Evolutionary conservation across 2,888 invertebrate species (phyloP), one percentile per base, ranked within the genome.

Genomic region (Agrotis exclamationis): DNA sequence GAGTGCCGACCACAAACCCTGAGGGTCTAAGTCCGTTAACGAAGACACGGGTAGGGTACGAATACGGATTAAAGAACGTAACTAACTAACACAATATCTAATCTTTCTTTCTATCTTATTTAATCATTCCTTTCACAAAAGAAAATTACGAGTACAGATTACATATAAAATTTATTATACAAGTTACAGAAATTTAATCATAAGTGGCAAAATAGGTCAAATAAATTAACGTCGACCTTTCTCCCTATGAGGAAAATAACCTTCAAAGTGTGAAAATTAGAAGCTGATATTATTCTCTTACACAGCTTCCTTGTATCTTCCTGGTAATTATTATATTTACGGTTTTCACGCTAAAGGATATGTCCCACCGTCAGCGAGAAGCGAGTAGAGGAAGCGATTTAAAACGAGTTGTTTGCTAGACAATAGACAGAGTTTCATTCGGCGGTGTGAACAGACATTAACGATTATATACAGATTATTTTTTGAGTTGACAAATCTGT

Each of bases 301-400:
- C 57, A 63, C 14, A 48, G 18, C 3, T 44, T 22, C 22, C 56
- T 14, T 67, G 11, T 24, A 18, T 24, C 28, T 54, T 73, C 47
- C 18, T 0, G 0, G 2, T 77, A 51, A 24, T 77, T 70, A 77
- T 57, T 58, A 33, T 44, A 71, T 44, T 63, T 62, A 76, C 51
- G 51, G 20, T 57, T 57, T 39, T 39, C 24, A 39, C 33, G 22
- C 18, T 20, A 24, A 39, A 22, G 1, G 13, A 5, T 0, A 11
- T 13, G 56, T 56, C 13, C 2, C 6, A 33, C 33, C 13, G 56
- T 9, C n/a, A 7, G 53, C 53, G 53, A 53, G 2, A 6, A 14
- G 56, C 28, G 28, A n/a, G n/a, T 14, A 18, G 53, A 24, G 3
- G 1, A 28, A 54, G 11, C 54, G 24, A 54, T 24, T 24, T 1